phyloP scores from a whole-genome alignment of 2,888 invertebrate species.

The Orthonevra nobilis region DNA sequence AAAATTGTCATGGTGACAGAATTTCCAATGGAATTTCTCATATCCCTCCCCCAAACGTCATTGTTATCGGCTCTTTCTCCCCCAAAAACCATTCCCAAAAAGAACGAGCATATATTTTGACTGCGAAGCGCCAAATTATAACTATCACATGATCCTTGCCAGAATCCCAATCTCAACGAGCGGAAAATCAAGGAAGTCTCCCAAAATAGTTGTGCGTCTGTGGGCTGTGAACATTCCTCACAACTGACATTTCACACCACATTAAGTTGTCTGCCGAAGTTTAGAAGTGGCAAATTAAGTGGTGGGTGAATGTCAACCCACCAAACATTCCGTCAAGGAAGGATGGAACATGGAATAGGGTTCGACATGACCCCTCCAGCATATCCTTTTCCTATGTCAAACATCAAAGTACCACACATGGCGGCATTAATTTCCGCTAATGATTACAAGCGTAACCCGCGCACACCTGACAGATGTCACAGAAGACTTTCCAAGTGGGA shows the following conservation, averaged over 20 bases:
- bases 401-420: constrained; percentile 21
- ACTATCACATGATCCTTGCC: constrained; percentile 47
- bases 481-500: no score
- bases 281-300: constrained; percentile 47
- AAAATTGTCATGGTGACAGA: constrained; percentile 29
- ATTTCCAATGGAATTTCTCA: constrained; percentile 43
- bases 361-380: neutral
- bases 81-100: neutral
- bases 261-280: constrained; percentile 54
- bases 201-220: constrained; percentile 46
- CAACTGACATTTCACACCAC: constrained; percentile 61
- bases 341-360: no score
- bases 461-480: constrained; percentile 13
- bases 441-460: neutral
- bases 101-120: constrained; percentile 43
- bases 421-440: constrained; percentile 44
- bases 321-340: constrained; percentile 6
- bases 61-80: constrained; percentile 11
- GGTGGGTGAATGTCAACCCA: constrained; percentile 23
- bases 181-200: constrained; percentile 37
- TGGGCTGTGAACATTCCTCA: constrained; percentile 48
- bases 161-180: neutral
- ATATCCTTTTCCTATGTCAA: neutral
- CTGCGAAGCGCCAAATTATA: constrained; percentile 32
- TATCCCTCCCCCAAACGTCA: constrained; percentile 18